Percentiles rank a stretch among this genome's conserved stretches.
Conservation (phyloP, 2,797 vertebrate genomes). For the Rhyacichthys aspro region DNA sequence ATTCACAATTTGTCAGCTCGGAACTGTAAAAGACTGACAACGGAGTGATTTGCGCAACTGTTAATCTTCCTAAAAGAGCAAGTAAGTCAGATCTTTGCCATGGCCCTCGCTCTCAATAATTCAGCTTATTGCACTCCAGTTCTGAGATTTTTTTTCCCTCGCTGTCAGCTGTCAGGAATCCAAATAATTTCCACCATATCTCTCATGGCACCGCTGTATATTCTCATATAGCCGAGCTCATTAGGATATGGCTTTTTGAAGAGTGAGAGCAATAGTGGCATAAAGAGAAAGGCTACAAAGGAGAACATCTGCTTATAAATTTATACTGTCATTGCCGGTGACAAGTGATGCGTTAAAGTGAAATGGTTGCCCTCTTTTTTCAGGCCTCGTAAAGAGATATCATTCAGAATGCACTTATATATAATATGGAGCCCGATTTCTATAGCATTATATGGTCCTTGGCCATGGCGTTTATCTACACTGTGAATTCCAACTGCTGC, state of each 20-base stretch:
- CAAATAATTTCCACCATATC: slow-evolving; percentile 56
- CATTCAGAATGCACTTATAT: not conserved
- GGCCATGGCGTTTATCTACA: too few species aligned
- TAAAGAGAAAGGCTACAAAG: slow-evolving; percentile 11
- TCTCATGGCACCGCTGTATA: slow-evolving; percentile 24
- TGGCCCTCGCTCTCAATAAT: slow-evolving; percentile 76
- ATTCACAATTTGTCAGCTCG: slow-evolving; percentile 66
- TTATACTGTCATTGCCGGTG: slow-evolving; percentile 21
- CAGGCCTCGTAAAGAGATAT: slow-evolving; percentile 9
- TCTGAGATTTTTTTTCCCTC: slow-evolving; percentile 62
- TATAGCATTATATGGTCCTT: too few species aligned
- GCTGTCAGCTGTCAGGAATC: slow-evolving; percentile 67
- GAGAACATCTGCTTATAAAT: slow-evolving; percentile 27
- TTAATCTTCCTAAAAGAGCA: slow-evolving; percentile 80
- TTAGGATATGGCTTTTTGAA: slow-evolving; percentile 46
- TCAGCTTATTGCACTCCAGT: slow-evolving; percentile 71
- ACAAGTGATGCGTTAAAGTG: slow-evolving; percentile 35
- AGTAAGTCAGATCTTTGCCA: slow-evolving; percentile 72
- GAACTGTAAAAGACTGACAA: slow-evolving; percentile 73
- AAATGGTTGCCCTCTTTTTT: slow-evolving; percentile 19
- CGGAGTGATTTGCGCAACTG: slow-evolving; percentile 71
- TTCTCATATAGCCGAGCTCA: slow-evolving; percentile 36
- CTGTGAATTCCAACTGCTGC: too few species aligned
- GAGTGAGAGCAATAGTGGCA: slow-evolving; percentile 43
- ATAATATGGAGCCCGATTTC: too few species aligned